These are phyloP conservation scores for Saturnia japonica DNA, from an alignment of 2,888 invertebrate genomes.

Conservation along the genomic window DNA sequence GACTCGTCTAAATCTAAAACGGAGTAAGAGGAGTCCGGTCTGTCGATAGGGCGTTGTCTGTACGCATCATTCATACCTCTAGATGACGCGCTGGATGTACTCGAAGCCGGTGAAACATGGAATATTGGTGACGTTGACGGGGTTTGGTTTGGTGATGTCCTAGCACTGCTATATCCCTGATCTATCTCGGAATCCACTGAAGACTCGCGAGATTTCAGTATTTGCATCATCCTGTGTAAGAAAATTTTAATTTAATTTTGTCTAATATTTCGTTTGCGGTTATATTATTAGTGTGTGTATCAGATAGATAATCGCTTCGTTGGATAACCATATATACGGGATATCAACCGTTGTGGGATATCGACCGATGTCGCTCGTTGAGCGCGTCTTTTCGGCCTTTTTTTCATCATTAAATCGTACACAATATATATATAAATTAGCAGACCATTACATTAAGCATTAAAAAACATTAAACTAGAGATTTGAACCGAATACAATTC, in stretches of 20 bases:
- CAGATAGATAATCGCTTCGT: constrained; percentile 67
- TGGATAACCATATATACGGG: constrained; percentile 64
- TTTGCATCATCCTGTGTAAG: constrained; percentile 72
- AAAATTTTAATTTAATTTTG: neutral
- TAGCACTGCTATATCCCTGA: constrained; percentile 70
- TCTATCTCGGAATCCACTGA: constrained; percentile 57
- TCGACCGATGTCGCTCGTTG: constrained; percentile 61
- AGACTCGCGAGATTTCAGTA: constrained; percentile 61
- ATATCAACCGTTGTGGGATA: constrained; percentile 61
- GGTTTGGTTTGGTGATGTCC: constrained; percentile 64
- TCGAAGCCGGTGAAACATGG: constrained; percentile 56
- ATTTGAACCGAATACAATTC: no score
- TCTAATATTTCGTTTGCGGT: neutral
- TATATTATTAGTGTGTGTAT: constrained; percentile 24
- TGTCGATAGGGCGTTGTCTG: constrained; percentile 47
- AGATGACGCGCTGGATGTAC: constrained; percentile 55
- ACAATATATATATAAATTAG: no score
- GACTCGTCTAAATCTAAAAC: constrained; percentile 55
- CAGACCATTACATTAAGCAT: no score
- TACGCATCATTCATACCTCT: constrained; percentile 48
- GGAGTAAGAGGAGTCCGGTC: constrained; percentile 42
- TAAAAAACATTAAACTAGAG: no score
- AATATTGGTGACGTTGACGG: constrained; percentile 61
- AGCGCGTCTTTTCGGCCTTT: constrained; percentile 56
- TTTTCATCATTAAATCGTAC: constrained; percentile 49